Evolutionary conservation across 1,140 invertebrate species (phyloP), one percentile per base, ranked within the genome.

Genomic region (Pogonus chalceus): DNA sequence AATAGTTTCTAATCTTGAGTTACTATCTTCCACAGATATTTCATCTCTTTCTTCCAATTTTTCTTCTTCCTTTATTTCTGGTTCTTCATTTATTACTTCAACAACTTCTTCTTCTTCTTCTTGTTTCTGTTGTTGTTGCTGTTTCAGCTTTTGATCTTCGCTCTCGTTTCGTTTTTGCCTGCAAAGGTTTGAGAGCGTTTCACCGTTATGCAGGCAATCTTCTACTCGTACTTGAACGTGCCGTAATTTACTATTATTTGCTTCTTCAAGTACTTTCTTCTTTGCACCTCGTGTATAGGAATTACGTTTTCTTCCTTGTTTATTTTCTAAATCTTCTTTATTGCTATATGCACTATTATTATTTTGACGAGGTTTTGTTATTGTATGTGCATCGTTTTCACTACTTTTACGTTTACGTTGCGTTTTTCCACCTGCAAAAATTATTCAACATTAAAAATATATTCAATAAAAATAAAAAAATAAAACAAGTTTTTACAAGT

Each of bases 241-340:
- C 53, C 66, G 60, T 54, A 71, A 65, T 58, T 72, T 70, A 52
- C 67, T 68, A 57, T 67, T 70, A 55, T 66, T 70, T 14, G 65
- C 64, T 51, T 70, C 70, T 49, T 71, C 69, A 43, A 71, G 54
- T 16, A 71, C 64, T 60, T 68, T 70, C 59, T 71, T 70, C 57
- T 69, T 72, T 22, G 57, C 60, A 18, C 52, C 24, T 35, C 48
- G 52, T 12, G 52, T 57, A 22, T 59, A 54, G 23, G 60, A 58
- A 14, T 54, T 51, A 24, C 56, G 39, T 51, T 62, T 62, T 47
- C 56, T 51, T 39, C 53, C 51, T 55, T 66, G 60, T 50, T 67
- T 66, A 50, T 70, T 69, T 39, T 70, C 69, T 55, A 69, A 56
- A 53, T 70, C 69, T 57, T 70, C 69, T 56, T 66, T 70, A 48